Evolutionary conservation across 2,113 vertebrate genomes (phyloP).

Genomic region (Nematolebias whitei): DNA sequence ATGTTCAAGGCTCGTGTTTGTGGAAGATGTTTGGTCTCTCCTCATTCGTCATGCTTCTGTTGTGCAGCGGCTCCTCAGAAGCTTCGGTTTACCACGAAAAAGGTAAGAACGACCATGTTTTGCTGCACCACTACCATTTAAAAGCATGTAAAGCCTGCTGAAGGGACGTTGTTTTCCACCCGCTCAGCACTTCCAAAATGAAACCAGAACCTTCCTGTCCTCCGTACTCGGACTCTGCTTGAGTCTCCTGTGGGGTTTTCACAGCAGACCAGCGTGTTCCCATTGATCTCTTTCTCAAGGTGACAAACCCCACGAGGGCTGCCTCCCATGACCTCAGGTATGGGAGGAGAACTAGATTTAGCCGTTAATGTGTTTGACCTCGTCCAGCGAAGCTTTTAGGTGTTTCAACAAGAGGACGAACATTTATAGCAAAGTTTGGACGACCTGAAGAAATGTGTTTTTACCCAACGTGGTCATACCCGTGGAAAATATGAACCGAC

Average conservation of each 20-base stretch:
- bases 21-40: conserved; percentile 23
- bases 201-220: conserved; percentile 15
- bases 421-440: conserved; percentile 19
- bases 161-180: not conserved
- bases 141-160: not conserved
- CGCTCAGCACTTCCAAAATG: not conserved
- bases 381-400: conserved; percentile 12
- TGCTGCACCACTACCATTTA: not conserved
- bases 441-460: not conserved
- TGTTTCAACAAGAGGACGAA: not conserved
- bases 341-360: conserved; percentile 26
- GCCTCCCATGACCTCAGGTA: conserved; percentile 19
- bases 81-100: conserved; percentile 62
- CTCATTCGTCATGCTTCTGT: conserved; percentile 37
- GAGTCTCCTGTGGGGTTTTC: conserved; percentile 28
- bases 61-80: conserved; percentile 43
- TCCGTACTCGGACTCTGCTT: conserved; percentile 26
- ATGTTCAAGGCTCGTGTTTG: conserved; percentile 5
- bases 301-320: conserved; percentile 39
- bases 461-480: not conserved
- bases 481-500: not conserved
- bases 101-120: conserved; percentile 49
- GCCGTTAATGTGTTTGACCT: conserved; percentile 33
- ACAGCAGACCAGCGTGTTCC: conserved; percentile 34
- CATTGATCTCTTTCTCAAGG: conserved; percentile 52